Conservation (phyloP, 2,113 vertebrate genomes). For the Platichthys flesus region DNA sequence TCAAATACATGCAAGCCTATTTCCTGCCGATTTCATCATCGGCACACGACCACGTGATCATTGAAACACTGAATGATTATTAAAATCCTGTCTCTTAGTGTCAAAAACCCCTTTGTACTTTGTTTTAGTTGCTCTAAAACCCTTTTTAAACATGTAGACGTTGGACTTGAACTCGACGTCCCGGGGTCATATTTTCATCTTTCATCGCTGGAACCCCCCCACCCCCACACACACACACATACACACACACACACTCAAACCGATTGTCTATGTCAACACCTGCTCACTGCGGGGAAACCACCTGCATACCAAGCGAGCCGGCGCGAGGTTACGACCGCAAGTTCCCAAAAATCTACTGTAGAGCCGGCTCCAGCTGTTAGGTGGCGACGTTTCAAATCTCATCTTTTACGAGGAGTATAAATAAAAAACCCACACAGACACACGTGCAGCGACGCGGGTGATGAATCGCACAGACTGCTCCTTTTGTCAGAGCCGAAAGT, state of each 20-base stretch:
- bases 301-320: constrained; percentile 31
- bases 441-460: background rate
- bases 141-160: background rate
- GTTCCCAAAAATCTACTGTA: constrained; percentile 1
- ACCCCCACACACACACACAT: background rate
- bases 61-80: background rate
- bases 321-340: constrained; percentile 12
- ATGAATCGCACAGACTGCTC: constrained; percentile 12
- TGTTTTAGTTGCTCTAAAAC: background rate
- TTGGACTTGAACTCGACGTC: background rate
- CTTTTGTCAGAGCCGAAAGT: constrained; percentile 21
- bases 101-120: background rate
- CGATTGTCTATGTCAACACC: background rate
- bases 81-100: background rate
- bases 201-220: background rate
- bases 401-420: constrained; percentile 28
- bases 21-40: background rate
- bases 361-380: constrained; percentile 27
- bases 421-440: constrained; percentile 19
- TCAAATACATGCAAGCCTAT: background rate
- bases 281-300: constrained; percentile 9
- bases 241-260: background rate
- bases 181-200: background rate
- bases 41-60: background rate
- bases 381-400: constrained; percentile 16